phyloP scores from a whole-genome alignment of 1,140 invertebrate species.

The Ylistrum balloti region DNA sequence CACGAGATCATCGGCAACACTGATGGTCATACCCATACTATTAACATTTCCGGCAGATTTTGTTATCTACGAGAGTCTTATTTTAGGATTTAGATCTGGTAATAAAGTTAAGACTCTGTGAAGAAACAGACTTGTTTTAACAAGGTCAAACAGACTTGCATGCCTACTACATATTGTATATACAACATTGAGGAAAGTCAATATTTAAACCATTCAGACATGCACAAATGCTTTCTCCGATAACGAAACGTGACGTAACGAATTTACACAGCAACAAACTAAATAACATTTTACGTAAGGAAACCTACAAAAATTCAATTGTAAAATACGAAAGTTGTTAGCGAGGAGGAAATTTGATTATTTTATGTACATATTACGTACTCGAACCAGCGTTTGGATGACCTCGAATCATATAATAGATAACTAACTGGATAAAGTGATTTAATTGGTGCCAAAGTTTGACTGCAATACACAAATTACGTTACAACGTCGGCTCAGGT shows the following conservation, averaged over 20 bases:
- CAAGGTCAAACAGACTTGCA: no score
- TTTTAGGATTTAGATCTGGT: no score
- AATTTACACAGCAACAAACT: not conserved
- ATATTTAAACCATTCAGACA: not conserved
- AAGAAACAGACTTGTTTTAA: no score
- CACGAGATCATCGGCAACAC: no score
- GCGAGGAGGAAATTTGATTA: not conserved
- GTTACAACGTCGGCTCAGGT: no score
- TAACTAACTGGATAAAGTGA: not conserved
- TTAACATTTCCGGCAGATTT: no score
- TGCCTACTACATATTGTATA: no score
- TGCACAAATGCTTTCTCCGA: not conserved
- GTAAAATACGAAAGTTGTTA: not conserved
- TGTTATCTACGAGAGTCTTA: no score
- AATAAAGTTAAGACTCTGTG: no score
- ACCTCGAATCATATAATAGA: not conserved
- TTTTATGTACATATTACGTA: not conserved
- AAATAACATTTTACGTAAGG: not conserved
- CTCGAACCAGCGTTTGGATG: not conserved
- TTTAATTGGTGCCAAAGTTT: not conserved
- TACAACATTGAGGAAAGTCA: not conserved
- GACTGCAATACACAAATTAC: no score
- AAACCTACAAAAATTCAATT: not conserved
- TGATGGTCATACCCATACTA: no score
- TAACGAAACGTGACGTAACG: not conserved